Base-by-base conservation (phyloP, 2,797 vertebrate genomes). In the Poecilia velifera region DNA sequence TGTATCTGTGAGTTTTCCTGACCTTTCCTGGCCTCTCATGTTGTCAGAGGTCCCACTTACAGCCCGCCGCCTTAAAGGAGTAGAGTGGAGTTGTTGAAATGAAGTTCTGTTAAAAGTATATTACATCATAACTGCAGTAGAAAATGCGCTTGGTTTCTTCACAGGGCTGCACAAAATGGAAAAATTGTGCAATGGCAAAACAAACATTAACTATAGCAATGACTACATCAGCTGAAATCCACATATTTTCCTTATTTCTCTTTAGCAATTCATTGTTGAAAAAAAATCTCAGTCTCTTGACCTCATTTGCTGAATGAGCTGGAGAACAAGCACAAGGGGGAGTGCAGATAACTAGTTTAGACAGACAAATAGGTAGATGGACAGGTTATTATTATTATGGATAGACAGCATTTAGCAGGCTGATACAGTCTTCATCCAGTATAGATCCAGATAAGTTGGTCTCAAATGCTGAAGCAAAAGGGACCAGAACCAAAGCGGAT, bases 41-140 rank as follows among this genome's bases (percentile, higher is more conserved):
- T 7, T 76, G 66, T 71, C 68, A 74, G 73, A 72, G 28, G 78
- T 75, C 81, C 36, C 70, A 68, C 41, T 43, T 72, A 34, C 34
- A 47, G 79, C 47, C 31, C 41, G 47, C 36, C 78, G 79, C 77
- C 84, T 78, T 82, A 34, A 66, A 66, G 20, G 36, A 34, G 36
- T 10, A 22, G 62, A 12, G 18, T 22, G 18, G 18, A 66, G 20
- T 39, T 66, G 62, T 39, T 18, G 59, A 18, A 62, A 28, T 18
- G 6, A 62, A 34, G 31, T 34, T 62, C 14, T 62, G 31, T 3
- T 62, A 7, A 62, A 62, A 62, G 59, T 34, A 18, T 7, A 34
- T 34, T 18, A 64, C 34, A 31, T 39, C 62, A 64, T 64, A 18
- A 16, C 31, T 64, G 31, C 62, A 66, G 20, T 10, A 39, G 62